Conservation (phyloP, 2,797 vertebrate genomes). For the Sebastes iracundus region DNA sequence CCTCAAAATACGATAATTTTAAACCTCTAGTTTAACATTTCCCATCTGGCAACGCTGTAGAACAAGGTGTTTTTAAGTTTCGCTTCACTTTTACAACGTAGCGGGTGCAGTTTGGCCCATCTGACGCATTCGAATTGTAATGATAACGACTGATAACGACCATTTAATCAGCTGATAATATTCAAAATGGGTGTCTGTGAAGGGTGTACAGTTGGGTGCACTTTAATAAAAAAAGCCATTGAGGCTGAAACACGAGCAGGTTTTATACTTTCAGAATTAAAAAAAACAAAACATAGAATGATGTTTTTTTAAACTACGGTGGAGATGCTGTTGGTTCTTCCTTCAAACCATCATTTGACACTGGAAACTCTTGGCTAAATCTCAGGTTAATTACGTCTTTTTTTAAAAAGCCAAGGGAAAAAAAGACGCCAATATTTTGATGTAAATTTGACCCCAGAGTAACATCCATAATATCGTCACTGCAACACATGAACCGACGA, state of each 20-base stretch:
- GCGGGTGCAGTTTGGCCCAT: neutral
- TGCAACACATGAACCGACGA: neutral
- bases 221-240: neutral
- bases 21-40: neutral
- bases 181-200: neutral
- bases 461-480: neutral
- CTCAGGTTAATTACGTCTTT: neutral
- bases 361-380: neutral
- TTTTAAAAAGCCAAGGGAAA: neutral
- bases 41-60: too few species aligned
- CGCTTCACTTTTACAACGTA: neutral
- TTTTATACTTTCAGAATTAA: neutral
- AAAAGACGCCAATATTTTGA: neutral
- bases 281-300: neutral
- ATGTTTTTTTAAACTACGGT: neutral
- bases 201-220: neutral
- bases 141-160: neutral
- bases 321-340: neutral
- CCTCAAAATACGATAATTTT: neutral
- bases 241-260: neutral
- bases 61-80: too few species aligned
- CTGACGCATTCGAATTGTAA: neutral
- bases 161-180: neutral
- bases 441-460: neutral
- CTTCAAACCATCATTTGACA: neutral